Conservation (phyloP, 1,140 invertebrate genomes). For the Rhopalosiphum maidis region DNA sequence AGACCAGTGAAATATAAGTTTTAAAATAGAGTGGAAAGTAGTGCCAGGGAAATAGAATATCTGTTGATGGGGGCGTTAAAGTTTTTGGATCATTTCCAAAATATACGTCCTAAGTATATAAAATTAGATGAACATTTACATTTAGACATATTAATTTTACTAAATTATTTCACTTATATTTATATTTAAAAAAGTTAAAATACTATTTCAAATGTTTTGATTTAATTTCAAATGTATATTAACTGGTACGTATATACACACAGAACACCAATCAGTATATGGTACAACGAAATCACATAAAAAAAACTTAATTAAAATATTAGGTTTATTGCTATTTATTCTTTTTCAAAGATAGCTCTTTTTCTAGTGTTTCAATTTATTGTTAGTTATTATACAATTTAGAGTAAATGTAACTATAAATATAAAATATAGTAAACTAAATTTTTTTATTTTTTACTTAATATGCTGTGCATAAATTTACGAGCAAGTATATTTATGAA, state of each 20-base stretch:
- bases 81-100: slow-evolving; percentile 14
- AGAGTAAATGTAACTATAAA: background rate
- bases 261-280: too few species aligned
- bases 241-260: too few species aligned
- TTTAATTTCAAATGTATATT: background rate
- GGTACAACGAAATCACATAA: background rate
- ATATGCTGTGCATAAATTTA: background rate
- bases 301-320: background rate
- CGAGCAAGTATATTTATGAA: background rate
- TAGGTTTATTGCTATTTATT: background rate
- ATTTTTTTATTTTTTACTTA: background rate
- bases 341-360: background rate
- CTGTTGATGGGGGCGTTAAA: slow-evolving; percentile 31
- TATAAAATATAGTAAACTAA: background rate
- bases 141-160: background rate
- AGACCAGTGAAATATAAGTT: background rate
- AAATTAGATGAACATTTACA: background rate
- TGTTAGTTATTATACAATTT: background rate
- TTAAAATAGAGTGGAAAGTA: slow-evolving; percentile 24
- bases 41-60: slow-evolving; percentile 37
- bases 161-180: background rate
- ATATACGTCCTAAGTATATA: background rate
- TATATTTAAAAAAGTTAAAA: background rate
- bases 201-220: background rate
- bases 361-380: background rate